Percentiles rank a stretch among this genome's conserved stretches.
phyloP scores from a whole-genome alignment of 64 coral and sea anemone genomes.

The Hydrozoanthus tunicans region DNA sequence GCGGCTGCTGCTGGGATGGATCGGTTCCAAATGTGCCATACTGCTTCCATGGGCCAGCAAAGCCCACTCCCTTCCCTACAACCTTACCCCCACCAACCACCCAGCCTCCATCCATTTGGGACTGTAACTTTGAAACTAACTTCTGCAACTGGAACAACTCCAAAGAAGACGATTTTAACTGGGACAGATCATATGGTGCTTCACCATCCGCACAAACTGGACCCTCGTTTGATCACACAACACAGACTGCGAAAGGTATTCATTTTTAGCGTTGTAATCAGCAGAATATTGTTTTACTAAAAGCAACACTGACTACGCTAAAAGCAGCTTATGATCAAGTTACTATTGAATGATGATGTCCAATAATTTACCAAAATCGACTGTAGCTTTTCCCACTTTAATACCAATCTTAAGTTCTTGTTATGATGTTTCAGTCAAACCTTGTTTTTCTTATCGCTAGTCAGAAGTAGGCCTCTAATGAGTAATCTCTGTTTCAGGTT shows the following conservation, averaged over 20 bases:
- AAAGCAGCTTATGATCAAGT: no score
- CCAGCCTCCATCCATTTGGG: conserved; percentile 77
- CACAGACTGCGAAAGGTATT: conserved; percentile 69
- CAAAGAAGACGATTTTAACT: conserved; percentile 82
- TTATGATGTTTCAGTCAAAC: neutral
- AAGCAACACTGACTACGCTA: no score
- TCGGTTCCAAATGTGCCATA: conserved; percentile 89
- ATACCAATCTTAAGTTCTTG: neutral
- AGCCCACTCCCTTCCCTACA: conserved; percentile 86
- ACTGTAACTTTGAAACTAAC: conserved; percentile 78
- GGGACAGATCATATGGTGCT: conserved; percentile 56
- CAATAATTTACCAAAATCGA: no score
- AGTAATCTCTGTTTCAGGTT: conserved; percentile 51
- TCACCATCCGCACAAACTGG: conserved; percentile 66
- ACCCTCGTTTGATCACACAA: conserved; percentile 83
- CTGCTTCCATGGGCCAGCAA: conserved; percentile 82
- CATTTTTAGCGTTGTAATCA: neutral
- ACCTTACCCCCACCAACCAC: conserved; percentile 76
- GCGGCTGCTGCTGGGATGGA: conserved; percentile 86
- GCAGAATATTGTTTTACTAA: no score
- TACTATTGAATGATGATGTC: no score
- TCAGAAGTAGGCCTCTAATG: no score
- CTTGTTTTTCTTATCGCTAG: neutral
- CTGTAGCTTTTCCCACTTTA: no score
- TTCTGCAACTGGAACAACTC: conserved; percentile 94